phyloP scores from a whole-genome alignment of 2,888 invertebrate genomes.

The Autographa pulchrina region DNA sequence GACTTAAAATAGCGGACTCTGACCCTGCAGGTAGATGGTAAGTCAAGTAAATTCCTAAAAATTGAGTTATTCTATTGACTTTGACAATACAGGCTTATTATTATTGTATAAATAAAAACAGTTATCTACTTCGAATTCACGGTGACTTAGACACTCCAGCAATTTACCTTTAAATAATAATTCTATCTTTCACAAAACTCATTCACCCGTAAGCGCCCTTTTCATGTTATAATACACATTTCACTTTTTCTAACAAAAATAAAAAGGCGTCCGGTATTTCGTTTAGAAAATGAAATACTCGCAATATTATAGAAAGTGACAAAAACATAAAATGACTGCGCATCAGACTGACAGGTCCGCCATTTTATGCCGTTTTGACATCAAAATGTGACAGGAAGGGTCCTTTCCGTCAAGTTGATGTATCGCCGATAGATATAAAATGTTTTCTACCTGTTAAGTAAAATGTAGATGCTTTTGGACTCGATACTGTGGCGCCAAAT shows the following conservation, averaged over 20 bases:
- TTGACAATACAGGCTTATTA: neutral
- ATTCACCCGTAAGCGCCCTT: neutral
- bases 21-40: too few relatives aligned
- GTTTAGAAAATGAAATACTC: conserved; percentile 33
- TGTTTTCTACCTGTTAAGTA: conserved; percentile 21
- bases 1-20: too few relatives aligned
- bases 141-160: neutral
- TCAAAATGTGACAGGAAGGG: conserved; percentile 49
- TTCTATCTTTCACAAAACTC: conserved; percentile 3
- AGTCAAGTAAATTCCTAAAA: neutral
- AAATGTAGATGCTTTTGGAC: neutral
- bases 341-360: conserved; percentile 46
- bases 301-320: conserved; percentile 23
- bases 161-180: conserved; percentile 7
- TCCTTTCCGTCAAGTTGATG: conserved; percentile 48
- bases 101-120: neutral
- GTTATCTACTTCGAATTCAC: neutral
- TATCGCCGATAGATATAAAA: conserved; percentile 48
- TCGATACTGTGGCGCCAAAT: neutral
- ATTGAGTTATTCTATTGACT: neutral
- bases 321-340: conserved; percentile 41
- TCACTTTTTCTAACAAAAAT: conserved; percentile 10
- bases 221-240: neutral
- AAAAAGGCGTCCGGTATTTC: conserved; percentile 14
- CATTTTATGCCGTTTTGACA: conserved; percentile 51